Base-by-base conservation (phyloP, 2,888 invertebrate genomes). In the Amphipoea lucens region DNA sequence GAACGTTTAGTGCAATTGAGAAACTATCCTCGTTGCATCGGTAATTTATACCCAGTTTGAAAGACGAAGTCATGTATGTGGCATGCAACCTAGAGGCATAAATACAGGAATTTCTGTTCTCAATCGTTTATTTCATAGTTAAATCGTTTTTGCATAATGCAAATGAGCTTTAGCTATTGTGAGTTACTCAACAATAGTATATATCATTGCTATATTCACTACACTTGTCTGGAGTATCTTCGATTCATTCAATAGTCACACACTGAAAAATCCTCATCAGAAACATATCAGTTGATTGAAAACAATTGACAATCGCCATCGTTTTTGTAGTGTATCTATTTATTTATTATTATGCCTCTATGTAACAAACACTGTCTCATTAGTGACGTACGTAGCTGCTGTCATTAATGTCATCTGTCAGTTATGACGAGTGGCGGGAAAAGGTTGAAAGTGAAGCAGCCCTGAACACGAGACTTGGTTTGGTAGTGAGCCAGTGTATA, bases 1-100 rank as follows among this genome's bases (percentile, higher is more conserved):
- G 66, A 74, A 72, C 69, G 54, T 51, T 73, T 76, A 85, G 45
- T 57, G 36, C 29, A n/a, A 77, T 82, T 84, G 74, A 51, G 77
- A 12, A 84, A 86, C 69, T 66, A 76, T 86, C 67, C 74, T 74
- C 63, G 9, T 45, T 57, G 54, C 69, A 54, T 84, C 51, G 1
- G 57, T 70, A 76, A 81, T 67, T 67, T 74, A 82, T 74, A 70
- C 29, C n/a, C 57, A 74, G 48, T 65, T 63, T 54, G 54, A 82
- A 40, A 74, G 57, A 74, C 40, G 36, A 48, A 67, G 42, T 17
- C 29, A 65, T 69, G 54, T 40, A 48, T 81, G 54, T 68, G 20
- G 60, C 36, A 42, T 74, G 40, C 72, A 36, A 2, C 36, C 51
- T 54, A 11, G 42, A 54, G 67, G 40, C 36, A 54, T 72, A 68